Percentiles rank a stretch among this genome's conserved stretches.
Evolutionary conservation across 2,797 vertebrate genomes (phyloP).

Genomic region (Xiphophorus birchmanni): DNA sequence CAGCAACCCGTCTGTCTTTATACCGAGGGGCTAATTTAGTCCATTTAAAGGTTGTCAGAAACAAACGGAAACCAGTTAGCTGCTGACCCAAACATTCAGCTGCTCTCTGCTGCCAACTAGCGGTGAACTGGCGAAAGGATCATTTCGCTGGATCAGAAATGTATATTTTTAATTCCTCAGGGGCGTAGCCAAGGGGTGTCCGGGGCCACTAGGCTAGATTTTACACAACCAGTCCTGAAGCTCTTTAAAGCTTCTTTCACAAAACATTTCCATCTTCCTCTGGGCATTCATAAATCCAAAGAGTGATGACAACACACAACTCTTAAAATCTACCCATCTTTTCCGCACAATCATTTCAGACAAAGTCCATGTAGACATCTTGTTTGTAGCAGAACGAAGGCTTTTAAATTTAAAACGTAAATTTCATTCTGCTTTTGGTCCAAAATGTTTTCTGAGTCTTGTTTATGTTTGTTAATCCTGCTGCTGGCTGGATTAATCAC

Average conservation of each 20-base stretch:
- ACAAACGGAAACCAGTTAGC: neutral
- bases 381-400: neutral
- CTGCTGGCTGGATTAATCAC: neutral
- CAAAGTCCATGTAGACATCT: neutral
- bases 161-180: neutral
- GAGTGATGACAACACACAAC: neutral
- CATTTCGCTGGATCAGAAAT: neutral
- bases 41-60: neutral
- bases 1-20: fast-evolving
- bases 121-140: neutral
- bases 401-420: neutral
- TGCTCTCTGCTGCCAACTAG: constrained; percentile 39
- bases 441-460: neutral
- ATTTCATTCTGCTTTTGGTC: neutral
- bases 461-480: neutral
- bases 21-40: neutral
- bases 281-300: too few relatives aligned
- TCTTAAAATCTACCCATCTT: neutral
- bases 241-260: neutral
- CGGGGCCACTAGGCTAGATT: neutral
- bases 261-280: neutral
- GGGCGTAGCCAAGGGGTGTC: neutral
- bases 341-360: neutral
- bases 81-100: fast-evolving
- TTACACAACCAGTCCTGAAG: neutral